Percentiles rank a stretch among this genome's conserved stretches.
Conservation (phyloP, 2,113 vertebrate species). For the Lepisosteus oculatus region DNA sequence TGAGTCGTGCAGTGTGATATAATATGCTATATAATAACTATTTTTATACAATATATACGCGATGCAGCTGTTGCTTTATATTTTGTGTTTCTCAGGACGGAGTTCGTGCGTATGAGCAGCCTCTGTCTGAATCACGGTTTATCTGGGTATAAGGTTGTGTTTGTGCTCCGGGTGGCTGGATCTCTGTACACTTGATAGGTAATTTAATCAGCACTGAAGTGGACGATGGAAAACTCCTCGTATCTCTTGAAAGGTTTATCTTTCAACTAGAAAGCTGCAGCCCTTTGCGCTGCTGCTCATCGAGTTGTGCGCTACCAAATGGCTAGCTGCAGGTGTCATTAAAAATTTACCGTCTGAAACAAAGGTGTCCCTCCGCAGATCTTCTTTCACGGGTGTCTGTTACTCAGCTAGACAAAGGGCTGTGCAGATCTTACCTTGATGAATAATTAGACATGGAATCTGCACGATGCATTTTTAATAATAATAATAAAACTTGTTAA, state of each 20-base stretch:
- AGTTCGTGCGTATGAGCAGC: too few species aligned
- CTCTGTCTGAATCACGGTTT: background rate
- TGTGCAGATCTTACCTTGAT: conserved; percentile 62
- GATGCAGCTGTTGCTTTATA: too few species aligned
- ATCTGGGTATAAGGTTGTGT: background rate
- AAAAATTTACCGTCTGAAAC: conserved; percentile 81
- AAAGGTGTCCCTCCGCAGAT: conserved; percentile 72
- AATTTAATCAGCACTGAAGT: conserved; percentile 68
- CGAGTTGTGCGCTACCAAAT: conserved; percentile 76
- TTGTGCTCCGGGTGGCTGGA: conserved; percentile 35
- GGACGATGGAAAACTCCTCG: conserved; percentile 67
- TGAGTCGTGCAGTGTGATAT: too few species aligned
- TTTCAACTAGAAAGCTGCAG: conserved; percentile 59
- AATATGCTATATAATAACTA: too few species aligned
- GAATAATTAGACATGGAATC: conserved; percentile 79
- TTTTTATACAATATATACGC: too few species aligned
- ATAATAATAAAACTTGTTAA: background rate
- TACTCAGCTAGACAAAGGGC: conserved; percentile 74
- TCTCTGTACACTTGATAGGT: conserved; percentile 71
- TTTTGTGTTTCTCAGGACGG: too few species aligned
- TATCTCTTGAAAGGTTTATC: conserved; percentile 65
- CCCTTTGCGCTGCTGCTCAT: conserved; percentile 72
- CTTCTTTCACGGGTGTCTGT: conserved; percentile 73
- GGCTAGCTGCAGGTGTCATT: conserved; percentile 75
- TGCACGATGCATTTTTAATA: conserved; percentile 77